These are phyloP conservation scores for Drosophila subpulchrella DNA, from an alignment of 1,140 invertebrate genomes.

Conservation along the genomic window DNA sequence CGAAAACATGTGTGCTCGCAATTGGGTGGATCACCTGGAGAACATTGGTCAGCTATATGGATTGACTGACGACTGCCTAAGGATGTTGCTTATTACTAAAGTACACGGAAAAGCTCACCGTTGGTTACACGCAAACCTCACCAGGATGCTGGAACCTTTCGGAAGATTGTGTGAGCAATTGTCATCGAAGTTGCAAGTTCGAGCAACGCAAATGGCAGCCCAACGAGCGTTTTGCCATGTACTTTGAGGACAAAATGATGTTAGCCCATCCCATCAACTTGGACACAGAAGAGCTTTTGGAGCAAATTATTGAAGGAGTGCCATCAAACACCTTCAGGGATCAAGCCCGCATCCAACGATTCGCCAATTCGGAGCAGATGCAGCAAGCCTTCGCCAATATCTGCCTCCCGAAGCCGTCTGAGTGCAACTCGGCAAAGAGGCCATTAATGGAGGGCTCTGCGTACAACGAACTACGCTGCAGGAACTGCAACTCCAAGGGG, in stretches of 20 bases:
- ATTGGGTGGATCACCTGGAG: background rate
- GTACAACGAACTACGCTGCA: background rate
- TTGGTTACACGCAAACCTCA: background rate
- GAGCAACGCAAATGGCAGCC: no score
- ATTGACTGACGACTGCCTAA: background rate
- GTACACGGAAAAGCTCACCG: background rate
- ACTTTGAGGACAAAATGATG: background rate
- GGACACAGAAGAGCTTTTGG: conserved; percentile 2
- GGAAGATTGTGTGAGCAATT: no score
- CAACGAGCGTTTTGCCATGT: no score
- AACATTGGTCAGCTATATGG: background rate
- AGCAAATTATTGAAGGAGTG: conserved; percentile 4
- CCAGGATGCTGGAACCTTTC: background rate
- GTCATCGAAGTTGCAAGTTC: no score
- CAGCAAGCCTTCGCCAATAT: background rate
- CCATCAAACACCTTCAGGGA: background rate
- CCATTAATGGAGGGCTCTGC: background rate
- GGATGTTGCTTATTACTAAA: background rate
- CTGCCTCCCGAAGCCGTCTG: background rate
- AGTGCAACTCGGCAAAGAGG: background rate
- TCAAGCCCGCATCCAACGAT: conserved; percentile 1
- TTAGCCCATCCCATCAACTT: conserved; percentile 1
- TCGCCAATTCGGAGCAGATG: background rate
- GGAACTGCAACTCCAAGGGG: conserved; percentile 14
- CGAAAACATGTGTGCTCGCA: background rate